Evolutionary conservation across 2,888 invertebrate species (phyloP).

Genomic region (Drosophila monieri): DNA sequence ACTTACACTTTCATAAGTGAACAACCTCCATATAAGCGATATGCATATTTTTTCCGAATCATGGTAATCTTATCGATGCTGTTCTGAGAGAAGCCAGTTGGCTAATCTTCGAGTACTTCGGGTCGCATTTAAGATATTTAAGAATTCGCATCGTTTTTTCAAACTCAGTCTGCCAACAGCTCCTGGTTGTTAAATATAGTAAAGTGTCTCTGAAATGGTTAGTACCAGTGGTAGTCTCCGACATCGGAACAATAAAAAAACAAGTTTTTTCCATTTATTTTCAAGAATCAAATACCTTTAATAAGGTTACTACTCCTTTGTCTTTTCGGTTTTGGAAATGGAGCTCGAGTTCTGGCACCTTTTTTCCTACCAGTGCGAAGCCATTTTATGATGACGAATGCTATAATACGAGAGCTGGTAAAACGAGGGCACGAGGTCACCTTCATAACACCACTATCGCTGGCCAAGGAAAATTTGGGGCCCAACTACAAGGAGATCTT

Average conservation of each 20-base stretch:
- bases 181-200: neutral
- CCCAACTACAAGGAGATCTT: constrained; percentile 75
- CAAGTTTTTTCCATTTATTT: neutral
- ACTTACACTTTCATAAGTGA: neutral
- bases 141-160: neutral
- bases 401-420: constrained; percentile 82
- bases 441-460: constrained; percentile 64
- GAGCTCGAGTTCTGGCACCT: constrained; percentile 82
- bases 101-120: neutral
- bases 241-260: neutral
- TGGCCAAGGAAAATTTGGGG: constrained; percentile 66
- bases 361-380: constrained; percentile 83
- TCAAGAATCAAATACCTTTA: neutral
- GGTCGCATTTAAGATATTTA: neutral
- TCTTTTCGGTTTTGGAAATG: constrained; percentile 21
- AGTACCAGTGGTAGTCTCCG: neutral
- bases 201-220: neutral
- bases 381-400: constrained; percentile 84
- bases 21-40: neutral
- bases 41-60: neutral
- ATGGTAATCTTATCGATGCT: neutral
- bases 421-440: constrained; percentile 84
- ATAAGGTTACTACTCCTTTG: neutral
- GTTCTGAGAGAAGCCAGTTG: neutral
- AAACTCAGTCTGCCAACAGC: neutral